A percentile compares a stretch with the other conserved stretches of the same genome.
Evolutionary conservation across 2,888 invertebrate genomes (phyloP).

Genomic region (Criorhina ranunculi): DNA sequence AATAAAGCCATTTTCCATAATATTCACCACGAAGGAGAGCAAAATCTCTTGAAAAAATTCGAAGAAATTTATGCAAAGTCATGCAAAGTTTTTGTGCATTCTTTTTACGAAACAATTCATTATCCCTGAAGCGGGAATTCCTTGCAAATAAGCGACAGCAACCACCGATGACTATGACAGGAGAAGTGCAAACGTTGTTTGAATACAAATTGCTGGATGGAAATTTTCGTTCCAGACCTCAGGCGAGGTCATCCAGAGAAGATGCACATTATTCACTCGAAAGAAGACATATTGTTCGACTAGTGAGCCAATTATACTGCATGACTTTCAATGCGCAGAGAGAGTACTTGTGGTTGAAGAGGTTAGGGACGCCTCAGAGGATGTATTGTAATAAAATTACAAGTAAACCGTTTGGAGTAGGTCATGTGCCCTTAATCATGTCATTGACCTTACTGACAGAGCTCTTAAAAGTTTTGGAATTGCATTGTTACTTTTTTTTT

Average conservation of each 20-base stretch:
- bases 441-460: no score
- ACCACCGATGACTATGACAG: conserved; percentile 3
- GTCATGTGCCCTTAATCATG: no score
- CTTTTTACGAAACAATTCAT: conserved; percentile 8
- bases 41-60: not conserved
- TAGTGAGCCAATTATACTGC: conserved; percentile 17
- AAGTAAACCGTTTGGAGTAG: no score
- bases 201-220: conserved; percentile 9
- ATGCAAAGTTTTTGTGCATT: conserved; percentile 5
- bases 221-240: conserved; percentile 1
- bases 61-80: conserved; percentile 2
- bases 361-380: not conserved
- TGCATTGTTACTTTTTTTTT: no score
- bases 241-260: conserved; percentile 8
- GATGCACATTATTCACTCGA: conserved; percentile 12
- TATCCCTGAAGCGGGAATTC: not conserved
- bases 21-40: no score
- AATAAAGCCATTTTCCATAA: conserved; percentile 2
- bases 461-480: no score
- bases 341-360: conserved; percentile 2
- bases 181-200: not conserved
- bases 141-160: not conserved
- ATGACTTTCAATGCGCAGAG: not conserved
- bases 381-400: no score
- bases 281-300: conserved; percentile 15